These are phyloP conservation scores for Morus bassanus DNA, from an alignment of 2,797 vertebrate genomes.

Conservation along the genomic window DNA sequence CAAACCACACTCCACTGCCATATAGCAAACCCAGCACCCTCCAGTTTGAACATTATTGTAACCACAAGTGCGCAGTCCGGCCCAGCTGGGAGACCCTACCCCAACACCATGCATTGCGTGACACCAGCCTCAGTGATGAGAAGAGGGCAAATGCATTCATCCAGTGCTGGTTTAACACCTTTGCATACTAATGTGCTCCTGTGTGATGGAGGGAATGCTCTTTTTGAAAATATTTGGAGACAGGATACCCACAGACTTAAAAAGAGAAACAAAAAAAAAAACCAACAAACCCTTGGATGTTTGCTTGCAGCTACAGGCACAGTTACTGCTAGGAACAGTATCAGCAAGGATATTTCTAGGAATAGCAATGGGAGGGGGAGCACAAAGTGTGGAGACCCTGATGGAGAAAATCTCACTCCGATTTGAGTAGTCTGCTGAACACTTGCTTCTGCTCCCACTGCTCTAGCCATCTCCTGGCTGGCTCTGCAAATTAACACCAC, in stretches of 20 bases:
- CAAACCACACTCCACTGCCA: neutral
- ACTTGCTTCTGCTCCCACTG: neutral
- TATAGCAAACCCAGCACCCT: neutral
- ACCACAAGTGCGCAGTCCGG: neutral
- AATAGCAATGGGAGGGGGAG: neutral
- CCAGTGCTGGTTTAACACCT: neutral
- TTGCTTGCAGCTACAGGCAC: neutral
- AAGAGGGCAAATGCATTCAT: neutral
- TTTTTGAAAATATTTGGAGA: neutral
- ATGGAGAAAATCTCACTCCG: neutral
- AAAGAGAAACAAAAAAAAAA: neutral
- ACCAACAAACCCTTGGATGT: neutral
- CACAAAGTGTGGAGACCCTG: neutral
- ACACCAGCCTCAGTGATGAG: neutral
- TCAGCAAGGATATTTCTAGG: neutral
- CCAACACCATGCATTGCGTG: accelerated
- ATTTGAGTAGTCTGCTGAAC: neutral
- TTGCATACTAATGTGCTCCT: neutral
- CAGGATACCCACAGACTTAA: neutral
- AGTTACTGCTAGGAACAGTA: neutral
- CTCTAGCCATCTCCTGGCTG: neutral
- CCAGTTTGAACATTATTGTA: neutral
- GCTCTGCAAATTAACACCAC: neutral
- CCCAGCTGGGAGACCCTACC: neutral
- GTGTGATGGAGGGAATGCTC: neutral